Base-by-base conservation (phyloP, 1,140 invertebrate genomes). In the Nasonia giraulti region DNA sequence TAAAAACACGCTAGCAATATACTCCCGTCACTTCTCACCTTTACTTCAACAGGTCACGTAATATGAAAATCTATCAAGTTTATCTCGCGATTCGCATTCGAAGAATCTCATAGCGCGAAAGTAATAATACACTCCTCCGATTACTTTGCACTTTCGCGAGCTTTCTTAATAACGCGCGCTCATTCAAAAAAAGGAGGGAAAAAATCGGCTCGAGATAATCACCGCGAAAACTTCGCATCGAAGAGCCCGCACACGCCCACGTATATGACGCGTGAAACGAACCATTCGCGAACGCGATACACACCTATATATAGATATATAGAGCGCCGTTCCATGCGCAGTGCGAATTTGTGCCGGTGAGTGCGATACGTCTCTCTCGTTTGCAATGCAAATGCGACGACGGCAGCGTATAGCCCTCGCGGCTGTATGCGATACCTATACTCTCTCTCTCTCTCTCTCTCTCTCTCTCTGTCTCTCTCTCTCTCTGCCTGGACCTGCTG, bases 361-460 rank as follows among this genome's bases (percentile, higher is more conserved):
- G 82, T 80, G 82, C 78, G 66, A 85, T 86, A 83, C 83, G 87
- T 86, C 79, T 83, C 20, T 62, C 62, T 85, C 76, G 86, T 87
- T 88, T 88, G 86, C 84, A 90, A 88, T 90, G 89, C 89, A 90
- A 88, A 88, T 87, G 47, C 40, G 40, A n/a, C 55, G 17, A 20
- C 2, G 55, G 55, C 55, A 2, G 17, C 55, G 69, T 85, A 80
- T 80, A 80, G 2, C n/a, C 69, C 50, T 23, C 12, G 44, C 8
- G 69, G 71, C 71, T n/a, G 31, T 76, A 12, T 76, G 55, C 55
- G 55, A 76, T 76, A 20, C 74, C 31, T 76, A 76, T 76, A 40
- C 33, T 14, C 33, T 17, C n/a, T 73, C 27, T 27, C 27, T 27
- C 27, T 27, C 27, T 27, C 27, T 27, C 27, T 27, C 27, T 17